Evolutionary conservation across 2,797 vertebrate species (phyloP), one percentile per base, ranked within the genome.

Genomic region (Chelidonichthys spinosus): DNA sequence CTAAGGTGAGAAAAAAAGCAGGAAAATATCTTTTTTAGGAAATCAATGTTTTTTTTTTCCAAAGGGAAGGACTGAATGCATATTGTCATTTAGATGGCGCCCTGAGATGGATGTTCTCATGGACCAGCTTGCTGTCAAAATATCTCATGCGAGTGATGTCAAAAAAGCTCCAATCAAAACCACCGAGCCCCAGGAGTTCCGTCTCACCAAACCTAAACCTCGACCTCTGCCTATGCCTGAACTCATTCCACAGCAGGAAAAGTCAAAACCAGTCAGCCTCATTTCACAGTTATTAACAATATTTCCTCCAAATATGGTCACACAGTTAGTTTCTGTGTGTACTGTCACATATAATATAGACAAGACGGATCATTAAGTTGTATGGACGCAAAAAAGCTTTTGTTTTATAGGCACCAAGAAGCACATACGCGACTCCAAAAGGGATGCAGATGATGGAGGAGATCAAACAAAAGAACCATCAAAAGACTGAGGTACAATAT

Each of bases 161-260:
- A 90, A 87, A 79, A 95, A 93, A 92, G 59, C 76, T 47, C 58
- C 77, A 0, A 59, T 70, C 18, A 96, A 84, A 79, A 89, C 85
- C 82, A 98, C 96, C 9, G 64, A 94, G 72, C 94, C 95, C 18
- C 91, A 90, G 84, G 95, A 96, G 87, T 98, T 99, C 88, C 83
- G 88, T 75, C 89, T 99, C 81, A 96, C 95, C 17, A 84, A 89
- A 59, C 93, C 96, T 17, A 96, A 90, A 87, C 93, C 94, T 77
- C 94, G 90, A 4, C 56, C 91, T 63, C 80, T 95, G 64, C 93
- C 92, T 7, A 11, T 90, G 72, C 95, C 95, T 2, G 93, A 96
- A 78, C 83, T 72, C 69, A 92, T 95, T 63, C 95, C 93, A 4
- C 69, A 44, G 49, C 80, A 92, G 88, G 89, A 95, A 66, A 95